phyloP scores from a whole-genome alignment of 2,888 invertebrate genomes.

The Halocaridina rubra region DNA sequence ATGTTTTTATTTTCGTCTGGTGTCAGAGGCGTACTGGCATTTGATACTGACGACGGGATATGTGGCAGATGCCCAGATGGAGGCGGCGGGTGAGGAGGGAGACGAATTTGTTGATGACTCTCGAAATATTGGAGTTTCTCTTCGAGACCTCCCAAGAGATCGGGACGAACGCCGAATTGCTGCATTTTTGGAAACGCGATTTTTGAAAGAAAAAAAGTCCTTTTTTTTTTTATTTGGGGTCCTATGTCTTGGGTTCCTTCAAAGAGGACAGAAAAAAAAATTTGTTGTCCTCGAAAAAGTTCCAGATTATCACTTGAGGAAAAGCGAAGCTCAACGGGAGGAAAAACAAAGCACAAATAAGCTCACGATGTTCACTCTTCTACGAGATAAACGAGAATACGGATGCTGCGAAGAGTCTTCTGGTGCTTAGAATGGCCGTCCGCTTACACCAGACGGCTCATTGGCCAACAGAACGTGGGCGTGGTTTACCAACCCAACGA shows the following conservation, averaged over 20 bases:
- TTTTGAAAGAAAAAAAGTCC: too few relatives aligned
- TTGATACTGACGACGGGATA: not conserved
- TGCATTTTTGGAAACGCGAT: constrained; percentile 4
- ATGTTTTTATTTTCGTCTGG: not conserved
- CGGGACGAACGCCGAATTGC: constrained; percentile 25
- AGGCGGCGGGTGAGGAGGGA: constrained; percentile 9
- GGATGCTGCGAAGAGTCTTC: constrained; percentile 8
- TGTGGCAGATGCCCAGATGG: not conserved
- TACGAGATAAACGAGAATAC: constrained; percentile 16
- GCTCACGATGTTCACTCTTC: constrained; percentile 15
- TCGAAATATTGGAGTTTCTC: constrained; percentile 23
- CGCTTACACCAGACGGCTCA: not conserved
- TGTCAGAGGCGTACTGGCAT: not conserved
- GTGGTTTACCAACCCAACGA: not conserved
- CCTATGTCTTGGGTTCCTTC: too few relatives aligned
- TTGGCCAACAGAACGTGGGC: constrained; percentile 23
- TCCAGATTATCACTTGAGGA: too few relatives aligned
- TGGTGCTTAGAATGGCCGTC: constrained; percentile 20
- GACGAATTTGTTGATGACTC: constrained; percentile 19
- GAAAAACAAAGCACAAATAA: too few relatives aligned
- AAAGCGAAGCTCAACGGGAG: too few relatives aligned
- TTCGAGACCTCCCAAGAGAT: constrained; percentile 12
- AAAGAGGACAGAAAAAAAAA: too few relatives aligned
- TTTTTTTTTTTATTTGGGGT: too few relatives aligned
- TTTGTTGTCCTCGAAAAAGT: too few relatives aligned